Base-by-base conservation (phyloP, 2,113 vertebrate genomes). In the Nothobranchius furzeri region DNA sequence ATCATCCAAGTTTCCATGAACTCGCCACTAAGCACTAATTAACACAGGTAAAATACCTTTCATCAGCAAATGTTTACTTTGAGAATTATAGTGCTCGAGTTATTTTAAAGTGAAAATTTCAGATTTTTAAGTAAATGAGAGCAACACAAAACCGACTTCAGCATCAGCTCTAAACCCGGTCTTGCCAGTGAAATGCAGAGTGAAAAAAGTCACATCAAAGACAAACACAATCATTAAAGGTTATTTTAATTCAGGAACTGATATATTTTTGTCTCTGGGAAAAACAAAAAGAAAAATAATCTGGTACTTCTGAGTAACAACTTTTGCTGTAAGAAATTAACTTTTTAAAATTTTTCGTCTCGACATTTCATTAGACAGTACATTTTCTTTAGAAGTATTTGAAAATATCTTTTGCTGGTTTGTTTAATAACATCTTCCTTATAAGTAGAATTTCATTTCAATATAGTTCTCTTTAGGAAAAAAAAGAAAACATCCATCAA, bases 341-440 rank as follows among this genome's bases (percentile, higher is more conserved):
- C 73, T 79, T 83, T 76, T 82, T 76, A 71, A 84, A 59, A 84
- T 89, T 45, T 76, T 82, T 80, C 87, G 48, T 84, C 76, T 75
- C 77, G 76, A 81, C 87, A 78, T 88, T 90, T 54, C 70, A 83
- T 84, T 90, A 93, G 54, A 89, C 74, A 74, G 88, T 87, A 88
- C 80, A 81, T 55, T 81, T 77, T 87, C 53, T 82, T 84, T 86
- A 85, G 85, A 85, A 55, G 87, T 92, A 93, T 91, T 89, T 88
- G 89, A 94, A 93, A 93, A 94, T 93, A 93, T 89, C 66, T 83
- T 84, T 76, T 91, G 90, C 91, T 93, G 90, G 91, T 87, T 89
- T 92, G 83, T 86, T 89, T 80, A 60, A 81, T 85, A 83, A 87
- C 85, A 90, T 82, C 64, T 88, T 80, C 89, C 47, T 79, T 90